Evolutionary conservation across 2,113 vertebrate species (phyloP), one percentile per base, ranked within the genome.

Genomic region (Dasyurus viverrinus): DNA sequence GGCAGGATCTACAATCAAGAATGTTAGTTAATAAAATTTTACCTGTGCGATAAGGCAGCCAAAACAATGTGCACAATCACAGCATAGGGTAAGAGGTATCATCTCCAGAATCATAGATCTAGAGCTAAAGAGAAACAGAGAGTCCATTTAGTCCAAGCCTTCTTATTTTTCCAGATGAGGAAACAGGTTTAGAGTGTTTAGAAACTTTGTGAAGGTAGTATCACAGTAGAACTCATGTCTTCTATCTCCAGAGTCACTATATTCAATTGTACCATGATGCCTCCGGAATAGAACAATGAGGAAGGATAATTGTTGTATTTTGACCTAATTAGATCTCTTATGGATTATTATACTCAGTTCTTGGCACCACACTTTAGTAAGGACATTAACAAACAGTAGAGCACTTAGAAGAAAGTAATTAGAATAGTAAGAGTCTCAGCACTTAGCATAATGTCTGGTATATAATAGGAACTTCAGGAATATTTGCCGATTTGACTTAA

Each of bases 21-120:
- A n/a, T 7, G 5, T 48, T 48, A 48, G 7, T 48, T 19, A n/a
- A 19, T n/a, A 76, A 3, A 76, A 76, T n/a, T 76, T 76, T n/a
- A n/a, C 30, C 1, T 36, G n/a, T n/a, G 12, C 19, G 3, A n/a
- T n/a, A n/a, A 0, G 1, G 14, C 16, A n/a, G 14, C 30, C 30
- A 76, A 76, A 76, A 36, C 10, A n/a, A 12, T n/a, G 36, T n/a
- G 14, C n/a, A 76, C 14, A n/a, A 26, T n/a, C 16, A 14, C 16
- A 76, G 4, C 30, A n/a, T n/a, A 68, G 5, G 16, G 60, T n/a
- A 76, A n/a, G 60, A 76, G 30, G 36, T n/a, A 76, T n/a, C 36
- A n/a, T 76, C 6, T n/a, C 60, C 30, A n/a, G 30, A 23, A n/a
- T 76, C 14, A 76, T 19, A 76, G 60, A 19, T 76, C 36, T 4